Evolutionary conservation across 1,140 invertebrate genomes (phyloP), one percentile per base, ranked within the genome.

Genomic region (Drosophila pseudoananassae): DNA sequence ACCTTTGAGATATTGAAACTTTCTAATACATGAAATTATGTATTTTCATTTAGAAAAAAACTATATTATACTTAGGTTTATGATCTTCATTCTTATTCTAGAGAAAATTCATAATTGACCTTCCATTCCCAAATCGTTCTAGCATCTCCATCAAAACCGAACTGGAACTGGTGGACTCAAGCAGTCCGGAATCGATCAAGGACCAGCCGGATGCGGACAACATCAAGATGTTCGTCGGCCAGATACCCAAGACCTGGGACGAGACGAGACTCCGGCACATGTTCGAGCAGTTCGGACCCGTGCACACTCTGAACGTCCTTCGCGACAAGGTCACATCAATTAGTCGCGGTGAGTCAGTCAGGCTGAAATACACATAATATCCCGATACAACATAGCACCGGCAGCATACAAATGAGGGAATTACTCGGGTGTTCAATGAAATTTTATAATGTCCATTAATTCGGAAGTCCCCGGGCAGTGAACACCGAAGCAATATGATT

Each of bases 181-280:
- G 3, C 23, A 61, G 47, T 6, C 36, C n/a, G 12, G 80, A 91
- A 10, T 36, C 69, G 14, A 25, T 49, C 54, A 90, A 94, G 63
- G 94, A 95, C 78, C 95, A 96, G 92, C 98, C 98, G 1, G 99
- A 99, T 93, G 95, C 97, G 1, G 98, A 99, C 93, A 97, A 98
- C 89, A 99, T 99, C 85, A 99, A 99, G 95, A 99, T 99, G 98
- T 99, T 99, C 93, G 98, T 99, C 27, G 97, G 97, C 25, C 97
- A 99, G 93, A 98, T 99, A 90, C 98, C 99, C 5, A 94, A 98
- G 53, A 96, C 96, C 53, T 99, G 99, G 98, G 97, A 98, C 92
- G 99, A 99, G 93, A 95, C 95, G 89, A 98, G 99, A 90, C 94
- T 99, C 10, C 94, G 96, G 72, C 95, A 95, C 89, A 96, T 99